A percentile compares a stretch with the other conserved stretches of the same genome.
These are phyloP conservation scores for Diprion similis DNA, from an alignment of 1,140 invertebrate species.

Conservation along the genomic window DNA sequence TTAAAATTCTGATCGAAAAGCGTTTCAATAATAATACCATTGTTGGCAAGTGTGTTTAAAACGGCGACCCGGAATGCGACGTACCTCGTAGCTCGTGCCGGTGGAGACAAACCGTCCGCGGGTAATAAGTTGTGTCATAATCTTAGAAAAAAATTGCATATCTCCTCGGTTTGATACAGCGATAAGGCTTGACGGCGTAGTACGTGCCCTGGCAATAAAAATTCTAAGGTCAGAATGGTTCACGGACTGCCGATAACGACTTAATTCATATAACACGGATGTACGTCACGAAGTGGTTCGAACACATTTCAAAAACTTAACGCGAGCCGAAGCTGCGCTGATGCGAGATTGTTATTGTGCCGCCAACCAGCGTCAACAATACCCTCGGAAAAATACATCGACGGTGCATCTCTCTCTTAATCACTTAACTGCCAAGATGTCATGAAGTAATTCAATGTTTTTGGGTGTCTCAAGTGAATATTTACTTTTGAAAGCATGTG, in stretches of 20 bases:
- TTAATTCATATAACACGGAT: not conserved
- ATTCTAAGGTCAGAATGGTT: not conserved
- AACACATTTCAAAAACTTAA: not conserved
- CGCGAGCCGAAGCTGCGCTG: not conserved
- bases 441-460: too few species aligned
- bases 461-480: too few species aligned
- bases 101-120: not conserved
- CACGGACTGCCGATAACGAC: not conserved
- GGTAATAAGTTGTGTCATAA: not conserved
- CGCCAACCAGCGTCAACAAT: too few species aligned
- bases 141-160: not conserved
- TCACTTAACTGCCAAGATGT: too few species aligned
- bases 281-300: not conserved
- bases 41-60: not conserved
- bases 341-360: not conserved
- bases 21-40: not conserved
- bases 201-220: not conserved
- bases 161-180: not conserved
- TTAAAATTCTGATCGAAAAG: not conserved
- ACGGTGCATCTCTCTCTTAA: too few species aligned
- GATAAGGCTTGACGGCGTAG: not conserved
- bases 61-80: not conserved
- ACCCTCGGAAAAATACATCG: too few species aligned
- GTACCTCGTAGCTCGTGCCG: not conserved
- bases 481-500: too few species aligned